Percentiles rank a stretch among this genome's conserved stretches.
Evolutionary conservation across 2,113 vertebrate genomes (phyloP).

Genomic region (Melanotaenia duboulayi): DNA sequence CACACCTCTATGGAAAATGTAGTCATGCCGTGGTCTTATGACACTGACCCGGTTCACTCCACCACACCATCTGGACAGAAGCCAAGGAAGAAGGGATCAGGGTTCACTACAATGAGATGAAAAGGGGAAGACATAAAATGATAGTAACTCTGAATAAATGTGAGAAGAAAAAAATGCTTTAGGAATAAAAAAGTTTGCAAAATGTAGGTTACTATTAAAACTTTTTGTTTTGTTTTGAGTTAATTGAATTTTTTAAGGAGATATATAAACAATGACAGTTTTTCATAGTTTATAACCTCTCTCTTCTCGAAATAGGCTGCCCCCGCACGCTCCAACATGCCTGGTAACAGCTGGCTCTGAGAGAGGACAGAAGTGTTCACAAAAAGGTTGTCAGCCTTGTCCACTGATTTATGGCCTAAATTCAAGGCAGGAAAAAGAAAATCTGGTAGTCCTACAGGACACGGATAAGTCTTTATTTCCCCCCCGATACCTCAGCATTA

Average conservation of each 20-base stretch:
- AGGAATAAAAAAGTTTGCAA: background rate
- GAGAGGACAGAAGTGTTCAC: slow-evolving; percentile 40
- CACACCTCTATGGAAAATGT: slow-evolving; percentile 79
- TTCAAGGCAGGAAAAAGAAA: background rate
- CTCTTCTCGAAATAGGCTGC: slow-evolving; percentile 53
- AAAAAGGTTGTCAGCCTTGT: slow-evolving; percentile 40
- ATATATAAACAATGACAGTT: background rate
- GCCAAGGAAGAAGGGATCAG: slow-evolving; percentile 59
- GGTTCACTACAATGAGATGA: slow-evolving; percentile 51
- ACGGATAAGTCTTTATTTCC: background rate
- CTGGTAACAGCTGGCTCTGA: slow-evolving; percentile 62
- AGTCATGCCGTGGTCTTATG: slow-evolving; percentile 76
- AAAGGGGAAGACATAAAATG: slow-evolving; percentile 25
- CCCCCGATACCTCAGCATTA: background rate
- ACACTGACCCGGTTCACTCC: slow-evolving; percentile 65
- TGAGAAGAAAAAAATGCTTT: background rate
- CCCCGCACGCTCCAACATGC: slow-evolving; percentile 47
- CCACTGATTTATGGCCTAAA: slow-evolving; percentile 5
- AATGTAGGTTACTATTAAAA: background rate
- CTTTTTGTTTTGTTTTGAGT: too few relatives aligned
- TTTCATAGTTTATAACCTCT: slow-evolving; percentile 37
- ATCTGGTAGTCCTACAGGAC: background rate
- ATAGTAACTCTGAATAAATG: background rate
- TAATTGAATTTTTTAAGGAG: too few relatives aligned
- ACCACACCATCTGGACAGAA: slow-evolving; percentile 45